phyloP scores from a whole-genome alignment of 2,113 vertebrate species.

The Rhipidura dahli region DNA sequence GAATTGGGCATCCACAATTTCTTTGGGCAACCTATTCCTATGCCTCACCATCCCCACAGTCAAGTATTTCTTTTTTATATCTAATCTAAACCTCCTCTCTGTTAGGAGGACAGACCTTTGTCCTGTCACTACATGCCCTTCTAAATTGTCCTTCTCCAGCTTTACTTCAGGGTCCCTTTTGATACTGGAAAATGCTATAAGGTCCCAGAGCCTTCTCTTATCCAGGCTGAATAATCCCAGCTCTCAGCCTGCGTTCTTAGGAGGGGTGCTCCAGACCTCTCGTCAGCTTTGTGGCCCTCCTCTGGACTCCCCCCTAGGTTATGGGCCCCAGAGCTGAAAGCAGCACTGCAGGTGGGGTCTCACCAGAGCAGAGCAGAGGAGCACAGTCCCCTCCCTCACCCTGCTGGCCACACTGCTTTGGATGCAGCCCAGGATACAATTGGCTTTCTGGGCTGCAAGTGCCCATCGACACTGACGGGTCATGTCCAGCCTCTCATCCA shows the following conservation, averaged over 20 bases:
- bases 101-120: too few species aligned
- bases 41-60: background rate
- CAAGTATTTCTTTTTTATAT: background rate
- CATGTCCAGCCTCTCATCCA: background rate
- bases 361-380: background rate
- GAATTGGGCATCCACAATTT: background rate
- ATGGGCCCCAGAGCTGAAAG: background rate
- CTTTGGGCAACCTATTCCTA: background rate
- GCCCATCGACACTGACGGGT: too few species aligned
- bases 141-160: background rate
- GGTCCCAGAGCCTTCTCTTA: background rate
- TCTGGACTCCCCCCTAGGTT: background rate
- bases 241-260: background rate
- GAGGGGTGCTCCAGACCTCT: background rate
- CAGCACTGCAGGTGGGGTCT: background rate
- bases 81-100: background rate
- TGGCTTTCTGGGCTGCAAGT: too few species aligned
- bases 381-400: accelerated
- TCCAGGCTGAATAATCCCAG: background rate
- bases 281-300: background rate
- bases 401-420: accelerated
- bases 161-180: background rate
- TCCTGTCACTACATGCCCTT: background rate
- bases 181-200: background rate
- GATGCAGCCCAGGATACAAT: accelerated